Conservation (phyloP, 2,113 vertebrate species). For the Chascanopsetta lugubris region DNA sequence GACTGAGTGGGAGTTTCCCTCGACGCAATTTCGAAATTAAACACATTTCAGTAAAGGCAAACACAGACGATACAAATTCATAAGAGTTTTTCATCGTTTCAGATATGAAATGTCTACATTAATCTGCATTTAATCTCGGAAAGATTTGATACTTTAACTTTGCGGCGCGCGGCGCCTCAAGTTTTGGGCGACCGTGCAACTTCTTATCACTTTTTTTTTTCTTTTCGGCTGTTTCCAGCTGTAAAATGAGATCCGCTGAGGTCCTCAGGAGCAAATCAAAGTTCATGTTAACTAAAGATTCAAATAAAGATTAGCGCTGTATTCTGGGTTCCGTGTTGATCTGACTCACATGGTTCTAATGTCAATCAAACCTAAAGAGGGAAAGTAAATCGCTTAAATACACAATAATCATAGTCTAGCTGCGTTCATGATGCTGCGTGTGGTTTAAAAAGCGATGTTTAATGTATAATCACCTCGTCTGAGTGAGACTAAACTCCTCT, state of each 20-base stretch:
- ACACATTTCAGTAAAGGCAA: conserved; percentile 62
- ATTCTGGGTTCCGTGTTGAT: background rate
- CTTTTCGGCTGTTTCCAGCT: conserved; percentile 4
- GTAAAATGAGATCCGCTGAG: background rate
- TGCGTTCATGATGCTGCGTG: no score
- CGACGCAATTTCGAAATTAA: conserved; percentile 73
- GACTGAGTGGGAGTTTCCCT: conserved; percentile 68
- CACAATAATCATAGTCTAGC: no score
- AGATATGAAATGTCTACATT: conserved; percentile 44
- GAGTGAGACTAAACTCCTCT: no score
- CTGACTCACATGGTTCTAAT: background rate
- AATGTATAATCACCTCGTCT: no score
- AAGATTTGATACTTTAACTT: background rate
- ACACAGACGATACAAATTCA: conserved; percentile 57
- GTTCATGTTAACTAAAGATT: background rate
- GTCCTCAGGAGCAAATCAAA: background rate
- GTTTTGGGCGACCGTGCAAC: background rate
- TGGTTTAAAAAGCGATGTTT: no score
- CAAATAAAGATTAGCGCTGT: conserved; percentile 1
- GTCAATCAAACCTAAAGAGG: background rate
- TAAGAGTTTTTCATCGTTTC: conserved; percentile 52
- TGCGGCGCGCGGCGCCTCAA: background rate
- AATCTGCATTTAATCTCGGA: conserved; percentile 28
- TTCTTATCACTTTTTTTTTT: conserved; percentile 6
- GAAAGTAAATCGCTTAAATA: no score